These are phyloP conservation scores for Geranospiza caerulescens DNA, from an alignment of 2,797 vertebrate species.

Conservation along the genomic window DNA sequence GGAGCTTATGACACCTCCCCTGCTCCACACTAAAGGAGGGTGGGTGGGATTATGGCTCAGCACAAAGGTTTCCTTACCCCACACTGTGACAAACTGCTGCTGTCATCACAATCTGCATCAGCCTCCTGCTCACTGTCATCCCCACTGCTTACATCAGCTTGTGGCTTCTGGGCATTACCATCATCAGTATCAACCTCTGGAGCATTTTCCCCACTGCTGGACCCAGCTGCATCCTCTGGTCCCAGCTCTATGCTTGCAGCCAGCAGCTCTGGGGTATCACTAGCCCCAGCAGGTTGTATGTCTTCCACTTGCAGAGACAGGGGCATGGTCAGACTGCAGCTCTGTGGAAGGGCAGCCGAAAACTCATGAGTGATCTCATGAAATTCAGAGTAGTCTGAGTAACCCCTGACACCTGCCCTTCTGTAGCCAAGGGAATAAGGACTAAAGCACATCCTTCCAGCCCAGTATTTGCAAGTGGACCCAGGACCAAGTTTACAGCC, in stretches of 20 bases:
- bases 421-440: not conserved
- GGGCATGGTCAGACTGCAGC: not conserved
- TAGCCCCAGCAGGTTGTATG: fast-evolving
- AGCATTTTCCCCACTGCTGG: not conserved
- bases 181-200: not conserved
- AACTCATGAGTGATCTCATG: fast-evolving
- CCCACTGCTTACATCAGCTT: not conserved
- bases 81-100: not conserved
- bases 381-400: fast-evolving
- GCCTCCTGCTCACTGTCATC: not conserved
- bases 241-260: not conserved
- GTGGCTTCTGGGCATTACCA: not conserved
- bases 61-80: not conserved
- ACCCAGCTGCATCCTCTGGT: no score
- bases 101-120: not conserved
- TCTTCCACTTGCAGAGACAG: not conserved
- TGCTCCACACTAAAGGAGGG: not conserved
- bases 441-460: not conserved
- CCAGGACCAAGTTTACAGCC: not conserved
- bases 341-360: not conserved
- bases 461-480: fast-evolving
- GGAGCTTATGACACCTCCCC: no score
- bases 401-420: not conserved
- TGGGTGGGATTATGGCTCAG: no score
- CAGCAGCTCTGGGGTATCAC: not conserved